Percentiles rank a stretch among this genome's conserved stretches.
phyloP scores from a whole-genome alignment of 2,888 invertebrate genomes.

The Pandemis cinnamomeana region DNA sequence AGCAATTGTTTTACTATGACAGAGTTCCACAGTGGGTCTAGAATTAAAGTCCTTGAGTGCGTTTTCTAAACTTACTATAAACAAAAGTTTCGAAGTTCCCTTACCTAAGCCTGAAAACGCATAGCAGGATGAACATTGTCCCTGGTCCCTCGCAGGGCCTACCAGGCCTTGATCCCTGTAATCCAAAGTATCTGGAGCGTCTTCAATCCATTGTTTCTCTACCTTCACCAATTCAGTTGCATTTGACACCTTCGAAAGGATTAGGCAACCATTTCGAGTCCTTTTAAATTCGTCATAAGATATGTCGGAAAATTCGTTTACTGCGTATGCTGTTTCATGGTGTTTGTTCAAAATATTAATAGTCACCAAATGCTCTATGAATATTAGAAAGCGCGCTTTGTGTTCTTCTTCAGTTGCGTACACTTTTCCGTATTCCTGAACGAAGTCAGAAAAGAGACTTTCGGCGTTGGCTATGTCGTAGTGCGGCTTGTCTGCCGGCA shows the following conservation, averaged over 20 bases:
- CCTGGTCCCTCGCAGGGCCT: background rate
- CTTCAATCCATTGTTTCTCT: background rate
- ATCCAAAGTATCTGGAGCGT: constrained; percentile 1
- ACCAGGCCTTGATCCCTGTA: background rate
- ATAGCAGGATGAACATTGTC: background rate
- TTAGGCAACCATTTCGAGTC: background rate
- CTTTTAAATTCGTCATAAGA: background rate
- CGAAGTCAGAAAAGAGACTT: background rate
- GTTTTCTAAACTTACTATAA: background rate
- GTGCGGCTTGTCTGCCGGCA: background rate
- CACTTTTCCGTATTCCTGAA: constrained; percentile 2
- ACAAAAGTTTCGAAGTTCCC: background rate
- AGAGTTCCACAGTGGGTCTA: too few relatives aligned
- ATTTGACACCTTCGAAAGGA: background rate
- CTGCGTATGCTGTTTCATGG: background rate
- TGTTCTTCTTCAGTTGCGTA: constrained; percentile 4
- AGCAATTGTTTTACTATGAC: too few relatives aligned
- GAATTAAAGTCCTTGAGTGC: too few relatives aligned
- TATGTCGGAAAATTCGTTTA: constrained; percentile 16
- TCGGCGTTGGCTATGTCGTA: constrained; percentile 8
- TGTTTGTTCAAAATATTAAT: constrained; percentile 7
- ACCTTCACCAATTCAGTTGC: background rate
- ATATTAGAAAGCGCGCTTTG: constrained; percentile 6
- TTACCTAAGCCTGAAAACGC: background rate
- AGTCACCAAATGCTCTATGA: constrained; percentile 1